Evolutionary conservation across 2,888 invertebrate genomes (phyloP).

Genomic region (Drosophila mayaguana): DNA sequence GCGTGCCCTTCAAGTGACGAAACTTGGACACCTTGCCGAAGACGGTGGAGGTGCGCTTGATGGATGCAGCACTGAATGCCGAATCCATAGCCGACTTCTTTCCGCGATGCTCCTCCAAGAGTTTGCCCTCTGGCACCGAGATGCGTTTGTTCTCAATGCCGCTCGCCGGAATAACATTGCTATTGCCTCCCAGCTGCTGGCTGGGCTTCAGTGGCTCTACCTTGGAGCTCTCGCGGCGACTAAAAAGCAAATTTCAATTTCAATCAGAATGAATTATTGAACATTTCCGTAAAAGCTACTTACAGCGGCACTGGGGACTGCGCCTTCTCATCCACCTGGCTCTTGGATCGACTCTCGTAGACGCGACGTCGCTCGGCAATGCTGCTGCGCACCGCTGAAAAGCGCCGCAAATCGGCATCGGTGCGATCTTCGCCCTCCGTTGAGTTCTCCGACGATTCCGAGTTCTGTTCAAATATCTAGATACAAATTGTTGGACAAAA

Average conservation of each 20-base stretch:
- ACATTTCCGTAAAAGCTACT: conserved; percentile 54
- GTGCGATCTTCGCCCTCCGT: conserved; percentile 86
- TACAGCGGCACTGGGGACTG: conserved; percentile 91
- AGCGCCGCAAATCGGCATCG: conserved; percentile 86
- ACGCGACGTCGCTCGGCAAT: conserved; percentile 92
- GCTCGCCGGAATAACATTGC: conserved; percentile 32
- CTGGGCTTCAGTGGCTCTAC: conserved; percentile 74
- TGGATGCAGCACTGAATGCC: conserved; percentile 86
- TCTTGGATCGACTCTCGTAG: conserved; percentile 91
- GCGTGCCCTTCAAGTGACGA: conserved; percentile 95
- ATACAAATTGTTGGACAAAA: not conserved
- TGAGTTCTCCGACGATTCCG: conserved; percentile 86
- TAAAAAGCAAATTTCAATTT: conserved; percentile 56
- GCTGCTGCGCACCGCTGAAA: conserved; percentile 88
- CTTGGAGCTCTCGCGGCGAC: conserved; percentile 88
- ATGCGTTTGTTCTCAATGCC: conserved; percentile 80
- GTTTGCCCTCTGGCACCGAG: conserved; percentile 83
- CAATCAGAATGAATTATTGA: too few relatives aligned
- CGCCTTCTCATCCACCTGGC: conserved; percentile 88
- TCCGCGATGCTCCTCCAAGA: conserved; percentile 79
- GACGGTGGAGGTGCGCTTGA: conserved; percentile 94
- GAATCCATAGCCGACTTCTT: conserved; percentile 85
- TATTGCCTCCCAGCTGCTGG: conserved; percentile 86
- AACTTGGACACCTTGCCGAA: conserved; percentile 96
- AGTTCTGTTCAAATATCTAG: conserved; percentile 84